Evolutionary conservation across 2,797 vertebrate species (phyloP).

Genomic region (Meda fulgida): DNA sequence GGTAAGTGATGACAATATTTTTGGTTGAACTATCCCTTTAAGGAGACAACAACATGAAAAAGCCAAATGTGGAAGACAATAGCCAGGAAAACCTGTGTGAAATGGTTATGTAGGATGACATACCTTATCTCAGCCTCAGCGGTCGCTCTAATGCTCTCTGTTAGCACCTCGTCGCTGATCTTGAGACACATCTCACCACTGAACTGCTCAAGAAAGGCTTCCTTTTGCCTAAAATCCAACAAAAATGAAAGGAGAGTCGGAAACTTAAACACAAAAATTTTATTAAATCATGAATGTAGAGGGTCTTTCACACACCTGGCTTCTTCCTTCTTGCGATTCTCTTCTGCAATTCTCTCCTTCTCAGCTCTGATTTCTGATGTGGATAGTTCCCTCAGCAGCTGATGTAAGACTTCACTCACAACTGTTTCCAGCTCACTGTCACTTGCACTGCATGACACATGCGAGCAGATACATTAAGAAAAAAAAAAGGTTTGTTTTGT

Average conservation of each 20-base stretch:
- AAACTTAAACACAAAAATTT: neutral
- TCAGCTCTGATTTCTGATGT: slow-evolving; percentile 74
- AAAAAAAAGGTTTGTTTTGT: neutral
- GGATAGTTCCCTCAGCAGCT: slow-evolving; percentile 78
- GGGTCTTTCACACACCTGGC: slow-evolving; percentile 75
- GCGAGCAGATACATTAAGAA: slow-evolving; percentile 1
- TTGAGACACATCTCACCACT: slow-evolving; percentile 81
- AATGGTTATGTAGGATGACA: slow-evolving; percentile 42
- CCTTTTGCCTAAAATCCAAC: slow-evolving; percentile 77
- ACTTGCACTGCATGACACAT: slow-evolving; percentile 77
- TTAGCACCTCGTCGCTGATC: slow-evolving; percentile 81
- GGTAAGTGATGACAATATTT: no score
- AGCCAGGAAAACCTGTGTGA: neutral
- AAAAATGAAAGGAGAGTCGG: neutral
- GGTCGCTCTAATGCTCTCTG: slow-evolving; percentile 75
- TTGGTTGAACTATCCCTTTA: neutral
- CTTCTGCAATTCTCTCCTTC: slow-evolving; percentile 77
- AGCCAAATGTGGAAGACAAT: neutral
- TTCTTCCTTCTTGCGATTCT: slow-evolving; percentile 84
- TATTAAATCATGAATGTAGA: slow-evolving; percentile 3
- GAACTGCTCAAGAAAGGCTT: slow-evolving; percentile 78
- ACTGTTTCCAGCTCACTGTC: slow-evolving; percentile 75
- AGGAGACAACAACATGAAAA: neutral
- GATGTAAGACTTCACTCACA: slow-evolving; percentile 75
- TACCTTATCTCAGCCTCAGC: slow-evolving; percentile 83